These are phyloP conservation scores for Sthenelais limicola DNA, from an alignment of 2,888 invertebrate genomes.

Conservation along the genomic window DNA sequence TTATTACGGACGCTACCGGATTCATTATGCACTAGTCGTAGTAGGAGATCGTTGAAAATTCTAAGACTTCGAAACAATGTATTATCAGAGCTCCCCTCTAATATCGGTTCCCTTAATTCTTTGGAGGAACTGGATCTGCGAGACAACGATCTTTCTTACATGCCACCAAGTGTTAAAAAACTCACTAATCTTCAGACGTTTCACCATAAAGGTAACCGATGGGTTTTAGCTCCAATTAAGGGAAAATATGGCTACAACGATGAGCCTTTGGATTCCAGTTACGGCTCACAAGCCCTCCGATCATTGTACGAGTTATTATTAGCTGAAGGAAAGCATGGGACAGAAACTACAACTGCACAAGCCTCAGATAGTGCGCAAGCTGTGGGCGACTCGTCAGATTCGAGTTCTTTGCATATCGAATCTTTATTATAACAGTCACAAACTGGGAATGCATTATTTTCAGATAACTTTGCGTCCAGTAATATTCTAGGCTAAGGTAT, in stretches of 20 bases:
- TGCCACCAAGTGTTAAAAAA: not conserved
- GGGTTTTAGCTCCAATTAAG: not conserved
- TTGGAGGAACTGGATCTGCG: conserved; percentile 7
- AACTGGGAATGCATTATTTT: too few relatives aligned
- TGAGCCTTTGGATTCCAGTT: conserved; percentile 16
- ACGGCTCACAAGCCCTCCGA: not conserved
- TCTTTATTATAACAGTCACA: too few relatives aligned
- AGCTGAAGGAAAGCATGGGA: too few relatives aligned
- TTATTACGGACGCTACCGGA: conserved; percentile 3
- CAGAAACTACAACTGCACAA: too few relatives aligned
- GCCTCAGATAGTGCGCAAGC: too few relatives aligned
- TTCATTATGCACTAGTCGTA: not conserved
- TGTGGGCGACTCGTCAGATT: too few relatives aligned
- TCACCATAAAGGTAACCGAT: conserved; percentile 11
- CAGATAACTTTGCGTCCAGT: too few relatives aligned
- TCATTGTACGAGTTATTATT: conserved; percentile 8
- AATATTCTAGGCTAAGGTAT: too few relatives aligned
- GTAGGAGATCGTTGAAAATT: not conserved
- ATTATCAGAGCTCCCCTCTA: not conserved
- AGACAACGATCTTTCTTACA: not conserved
- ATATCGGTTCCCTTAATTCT: not conserved
- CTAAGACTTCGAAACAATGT: conserved; percentile 1
- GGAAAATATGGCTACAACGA: not conserved
- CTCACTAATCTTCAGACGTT: conserved; percentile 8
- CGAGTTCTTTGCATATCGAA: too few relatives aligned